Evolutionary conservation across 2,888 invertebrate genomes (phyloP), one percentile per base, ranked within the genome.

Genomic region (Drosophila buzzatii): DNA sequence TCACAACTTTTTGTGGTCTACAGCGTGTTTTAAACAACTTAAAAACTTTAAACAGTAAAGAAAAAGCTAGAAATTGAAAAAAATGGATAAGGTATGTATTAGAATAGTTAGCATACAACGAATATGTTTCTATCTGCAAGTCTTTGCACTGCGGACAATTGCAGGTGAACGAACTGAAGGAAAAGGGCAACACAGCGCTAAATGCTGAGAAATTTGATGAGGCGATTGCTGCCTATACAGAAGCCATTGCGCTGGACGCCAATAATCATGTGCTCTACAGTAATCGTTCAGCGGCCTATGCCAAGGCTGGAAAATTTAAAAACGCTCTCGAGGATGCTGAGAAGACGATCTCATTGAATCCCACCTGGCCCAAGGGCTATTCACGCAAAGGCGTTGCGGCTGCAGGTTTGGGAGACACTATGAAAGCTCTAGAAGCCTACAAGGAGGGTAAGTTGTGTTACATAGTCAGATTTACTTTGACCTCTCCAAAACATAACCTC

Each of bases 281-380:
- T 85, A 98, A 98, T 93, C 95, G 98, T 63, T 98, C 98, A 1
- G 98, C 98, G 8, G 98, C 98, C 8, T 96, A 96, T 90, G 97
- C 97, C 2, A 98, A 98, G 93, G 95, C 95, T 52, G 95, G 95
- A 31, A 95, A 96, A 76, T 98, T 96, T 90, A 92, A 93, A 2
- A 94, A 95, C 71, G 97, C 98, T 0, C 93, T 98, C 35, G 94
- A 95, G 76, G 98, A 98, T 94, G 98, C 98, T 0, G 96, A 98
- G 73, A 96, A 96, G 91, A 97, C 97, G 0, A 94, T 98, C 10
- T 92, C 94, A 55, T 85, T 98, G 18, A 97, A 98, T 92, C 96
- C 97, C 10, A 95, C 95, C 67, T 98, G 98, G 98, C 95, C 95
- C 2, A 98, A 98, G 92, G 97, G 96, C 0, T 98, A 98, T 92